A percentile compares a stretch with the other conserved stretches of the same genome.
Evolutionary conservation across 2,888 invertebrate species (phyloP).

Genomic region (Eristalis tenax): DNA sequence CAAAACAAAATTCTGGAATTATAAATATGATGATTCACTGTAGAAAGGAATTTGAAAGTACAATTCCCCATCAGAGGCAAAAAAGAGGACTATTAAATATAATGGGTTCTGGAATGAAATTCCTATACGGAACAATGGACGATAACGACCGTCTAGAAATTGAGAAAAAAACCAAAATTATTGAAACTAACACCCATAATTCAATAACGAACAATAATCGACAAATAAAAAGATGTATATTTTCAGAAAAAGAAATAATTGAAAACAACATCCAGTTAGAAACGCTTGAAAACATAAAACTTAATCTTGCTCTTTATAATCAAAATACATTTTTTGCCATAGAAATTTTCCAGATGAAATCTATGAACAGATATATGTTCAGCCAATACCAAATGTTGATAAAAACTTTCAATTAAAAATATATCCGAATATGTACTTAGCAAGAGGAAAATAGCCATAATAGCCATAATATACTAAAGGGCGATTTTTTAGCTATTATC

Average conservation of each 20-base stretch:
- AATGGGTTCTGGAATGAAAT: constrained; percentile 11
- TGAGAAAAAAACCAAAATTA: background rate
- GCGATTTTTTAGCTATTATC: too few relatives aligned
- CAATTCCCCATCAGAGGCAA: background rate
- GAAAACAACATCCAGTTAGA: too few relatives aligned
- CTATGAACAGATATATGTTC: too few relatives aligned
- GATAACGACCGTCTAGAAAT: constrained; percentile 14
- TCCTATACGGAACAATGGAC: constrained; percentile 25
- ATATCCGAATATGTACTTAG: too few relatives aligned
- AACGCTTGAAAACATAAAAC: background rate
- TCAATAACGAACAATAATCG: background rate
- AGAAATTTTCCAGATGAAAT: background rate
- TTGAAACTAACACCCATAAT: background rate
- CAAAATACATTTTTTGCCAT: background rate
- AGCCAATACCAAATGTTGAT: too few relatives aligned
- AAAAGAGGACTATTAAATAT: background rate
- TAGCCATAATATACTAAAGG: too few relatives aligned
- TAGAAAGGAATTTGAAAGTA: background rate
- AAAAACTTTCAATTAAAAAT: too few relatives aligned
- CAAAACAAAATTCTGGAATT: background rate
- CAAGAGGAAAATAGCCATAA: too few relatives aligned
- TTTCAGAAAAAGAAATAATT: too few relatives aligned
- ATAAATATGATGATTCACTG: constrained; percentile 4
- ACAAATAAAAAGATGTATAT: background rate
- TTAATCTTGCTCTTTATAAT: background rate